Base-by-base conservation (phyloP, 2,797 vertebrate genomes). In the Kryptolebias ocellatus region DNA sequence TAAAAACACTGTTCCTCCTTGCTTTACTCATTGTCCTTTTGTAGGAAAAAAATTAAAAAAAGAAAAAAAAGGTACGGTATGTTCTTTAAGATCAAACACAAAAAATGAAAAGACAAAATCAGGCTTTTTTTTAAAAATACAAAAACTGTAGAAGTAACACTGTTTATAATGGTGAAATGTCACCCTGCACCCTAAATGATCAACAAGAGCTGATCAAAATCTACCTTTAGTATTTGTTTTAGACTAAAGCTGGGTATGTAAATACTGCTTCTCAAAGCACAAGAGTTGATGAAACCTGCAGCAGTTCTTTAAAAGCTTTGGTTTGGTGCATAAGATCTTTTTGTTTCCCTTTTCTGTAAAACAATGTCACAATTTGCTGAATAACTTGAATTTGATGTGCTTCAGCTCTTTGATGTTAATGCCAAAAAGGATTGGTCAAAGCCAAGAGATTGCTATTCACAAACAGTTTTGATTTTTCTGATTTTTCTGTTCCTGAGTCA, bases 401-500 rank as follows among this genome's bases (percentile, higher is more conserved):
- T 63, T 18, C 50, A 77, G 62, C 55, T 74, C 55, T 76, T 58
- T 75, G 61, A 72, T 47, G 49, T 70, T 9, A 68, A 45, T 66
- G 67, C 76, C 73, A 83, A 81, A 79, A 74, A 60, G 14, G 72
- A 61, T 18, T 17, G 51, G 51, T 80, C 71, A 70, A 84, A 63
- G 68, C 50, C 15, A 5, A 77, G 59, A 78, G 60, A 59, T 67
- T 73, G 60, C 72, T 73, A 67, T 79, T 70, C 73, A 85, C 70
- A 78, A 82, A 70, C 70, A 39, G 34, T 74, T 80, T 83, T 68
- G 74, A 83, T 81, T 82, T 76, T 71, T 47, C 62, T 76, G 67
- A 24, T 24, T 24, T 24, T 24, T 24, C 20, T 72, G 77, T 90
- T 89, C 91, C 91, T 90, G 90, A 91, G 90, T 90, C 79, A 80